Evolutionary conservation across 2,797 vertebrate genomes (phyloP), one percentile per base, ranked within the genome.

Genomic region (Gorsachius magnificus): DNA sequence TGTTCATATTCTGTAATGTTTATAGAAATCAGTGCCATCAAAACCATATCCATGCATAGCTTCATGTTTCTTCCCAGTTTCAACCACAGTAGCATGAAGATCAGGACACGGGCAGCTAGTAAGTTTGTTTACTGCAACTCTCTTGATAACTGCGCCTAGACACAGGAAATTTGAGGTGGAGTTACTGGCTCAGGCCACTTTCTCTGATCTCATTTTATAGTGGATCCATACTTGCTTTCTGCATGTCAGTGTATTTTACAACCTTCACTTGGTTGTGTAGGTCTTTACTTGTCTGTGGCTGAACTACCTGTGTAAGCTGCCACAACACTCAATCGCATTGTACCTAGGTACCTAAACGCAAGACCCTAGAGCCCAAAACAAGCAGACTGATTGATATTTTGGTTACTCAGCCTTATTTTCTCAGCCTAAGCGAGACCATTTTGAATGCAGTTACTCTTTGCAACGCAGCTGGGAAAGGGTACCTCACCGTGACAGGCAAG

Each of bases 1-100:
- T 90, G 90, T 90, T 93, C 87, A 66, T 78, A 90, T 91, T 90
- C 91, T 66, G 85, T 94, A 95, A 95, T 95, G 94, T 96, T 97
- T 95, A 90, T 86, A 92, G 61, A 95, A 95, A 95, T 74, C 89
- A 87, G 83, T 76, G 72, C 92, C 78, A 54, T 76, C 90, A 95
- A 91, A 96, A 87, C 88, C 10, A 0, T 94, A 91, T 36, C 81
- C 87, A 81, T 82, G 79, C 86, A 87, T 35, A 91, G 71, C 56
- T 28, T 84, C 79, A 38, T 72, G 54, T 87, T 97, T 74, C 92
- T 91, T 92, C 87, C 65, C 87, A 76, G 43, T 89, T 94, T 92
- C 83, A 92, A 93, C 88, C 83, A 81, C 86, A 91, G 88, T 48
- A 95, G 70, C 43, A 36, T 84, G 91, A 90, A 93, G 93, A 91